Conservation (phyloP, 2,888 invertebrate species). For the Micoletzkya japonica region DNA sequence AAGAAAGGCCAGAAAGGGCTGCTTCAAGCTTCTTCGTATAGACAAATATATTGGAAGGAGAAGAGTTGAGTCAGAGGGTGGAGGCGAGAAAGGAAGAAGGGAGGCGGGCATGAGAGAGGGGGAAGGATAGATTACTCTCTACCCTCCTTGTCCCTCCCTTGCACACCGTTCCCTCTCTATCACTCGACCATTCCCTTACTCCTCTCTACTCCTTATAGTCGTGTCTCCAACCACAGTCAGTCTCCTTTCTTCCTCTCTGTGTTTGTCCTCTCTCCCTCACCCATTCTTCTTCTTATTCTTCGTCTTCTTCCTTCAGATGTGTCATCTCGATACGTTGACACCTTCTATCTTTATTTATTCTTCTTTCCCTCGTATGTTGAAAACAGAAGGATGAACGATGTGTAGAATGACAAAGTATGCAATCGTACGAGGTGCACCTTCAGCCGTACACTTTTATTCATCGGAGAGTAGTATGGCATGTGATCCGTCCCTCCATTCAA, state of each 20-base stretch:
- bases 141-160: neutral
- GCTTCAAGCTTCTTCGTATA: neutral
- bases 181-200: constrained; percentile 1
- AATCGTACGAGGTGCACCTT: too few relatives aligned
- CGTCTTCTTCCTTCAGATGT: neutral
- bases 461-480: too few relatives aligned
- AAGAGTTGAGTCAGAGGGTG: constrained; percentile 4
- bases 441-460: too few relatives aligned
- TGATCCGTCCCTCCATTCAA: too few relatives aligned
- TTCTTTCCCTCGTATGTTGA: too few relatives aligned
- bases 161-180: neutral
- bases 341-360: too few relatives aligned
- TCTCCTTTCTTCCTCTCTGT: too few relatives aligned
- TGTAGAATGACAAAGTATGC: too few relatives aligned
- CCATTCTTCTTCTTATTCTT: neutral
- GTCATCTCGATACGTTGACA: neutral
- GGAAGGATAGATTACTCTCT: constrained; percentile 9
- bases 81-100: constrained; percentile 6
- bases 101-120: constrained; percentile 12
- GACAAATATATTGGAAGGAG: neutral
- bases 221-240: constrained; percentile 7
- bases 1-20: constrained; percentile 5
- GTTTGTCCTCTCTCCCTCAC: neutral
- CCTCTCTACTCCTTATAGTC: constrained; percentile 1
- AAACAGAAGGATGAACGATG: too few relatives aligned